A percentile compares a stretch with the other conserved stretches of the same genome.
Evolutionary conservation across 2,113 vertebrate genomes (phyloP).

Genomic region (Barbus barbus): DNA sequence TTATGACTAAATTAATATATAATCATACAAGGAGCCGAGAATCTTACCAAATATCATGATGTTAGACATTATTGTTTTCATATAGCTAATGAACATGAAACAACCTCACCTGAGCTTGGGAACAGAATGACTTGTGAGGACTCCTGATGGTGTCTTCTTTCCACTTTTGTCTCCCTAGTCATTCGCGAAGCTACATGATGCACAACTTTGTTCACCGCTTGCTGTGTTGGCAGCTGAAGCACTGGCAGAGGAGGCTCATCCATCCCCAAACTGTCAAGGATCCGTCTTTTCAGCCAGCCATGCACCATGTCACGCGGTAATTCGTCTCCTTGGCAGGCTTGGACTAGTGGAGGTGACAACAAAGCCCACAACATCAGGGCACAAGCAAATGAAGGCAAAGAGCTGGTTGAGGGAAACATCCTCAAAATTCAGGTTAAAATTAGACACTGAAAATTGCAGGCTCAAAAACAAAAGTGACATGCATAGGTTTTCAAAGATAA

Average conservation of each 20-base stretch:
- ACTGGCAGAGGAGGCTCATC: slow-evolving; percentile 54
- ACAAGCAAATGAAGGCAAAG: slow-evolving; percentile 46
- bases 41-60: not conserved
- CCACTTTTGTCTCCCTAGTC: slow-evolving; percentile 41
- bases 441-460: not conserved
- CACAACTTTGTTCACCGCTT: slow-evolving; percentile 51
- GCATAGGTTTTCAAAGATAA: not conserved
- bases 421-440: not conserved
- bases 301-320: slow-evolving; percentile 58
- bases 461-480: not conserved
- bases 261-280: slow-evolving; percentile 69
- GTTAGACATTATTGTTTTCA: not conserved
- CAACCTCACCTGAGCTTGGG: slow-evolving; percentile 81
- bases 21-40: not conserved
- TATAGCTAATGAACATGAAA: not conserved
- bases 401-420: not conserved
- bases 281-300: slow-evolving; percentile 64
- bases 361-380: slow-evolving; percentile 55
- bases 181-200: slow-evolving; percentile 57
- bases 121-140: slow-evolving; percentile 85
- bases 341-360: slow-evolving; percentile 47
- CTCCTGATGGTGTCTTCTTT: slow-evolving; percentile 62
- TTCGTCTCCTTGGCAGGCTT: slow-evolving; percentile 56
- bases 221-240: not conserved
- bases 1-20: not conserved